A percentile compares a stretch with the other conserved stretches of the same genome.
Evolutionary conservation across 2,797 vertebrate genomes (phyloP).

Genomic region (Tadarida brasiliensis): DNA sequence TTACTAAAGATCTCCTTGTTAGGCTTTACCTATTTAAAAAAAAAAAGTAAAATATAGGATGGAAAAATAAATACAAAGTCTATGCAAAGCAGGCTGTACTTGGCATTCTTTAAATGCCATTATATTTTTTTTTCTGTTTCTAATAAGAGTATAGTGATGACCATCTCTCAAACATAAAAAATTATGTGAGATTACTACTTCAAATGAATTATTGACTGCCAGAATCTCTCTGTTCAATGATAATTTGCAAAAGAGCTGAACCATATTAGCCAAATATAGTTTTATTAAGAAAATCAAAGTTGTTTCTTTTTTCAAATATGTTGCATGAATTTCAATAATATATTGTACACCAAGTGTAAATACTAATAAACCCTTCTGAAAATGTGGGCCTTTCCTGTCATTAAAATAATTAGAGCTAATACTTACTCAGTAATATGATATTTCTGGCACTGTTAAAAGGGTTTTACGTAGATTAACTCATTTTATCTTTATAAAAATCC

Average conservation of each 20-base stretch:
- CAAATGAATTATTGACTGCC: neutral
- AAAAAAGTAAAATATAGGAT: neutral
- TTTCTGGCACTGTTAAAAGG: neutral
- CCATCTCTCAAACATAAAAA: neutral
- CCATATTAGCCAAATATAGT: neutral
- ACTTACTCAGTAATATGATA: neutral
- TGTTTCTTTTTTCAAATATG: neutral
- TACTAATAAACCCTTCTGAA: neutral
- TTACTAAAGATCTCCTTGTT: neutral
- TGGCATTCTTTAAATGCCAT: neutral
- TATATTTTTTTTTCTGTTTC: neutral
- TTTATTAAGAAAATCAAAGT: neutral
- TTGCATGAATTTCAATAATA: neutral
- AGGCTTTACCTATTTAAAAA: neutral
- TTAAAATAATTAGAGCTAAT: neutral
- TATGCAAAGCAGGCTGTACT: constrained; percentile 38
- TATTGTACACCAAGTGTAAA: neutral
- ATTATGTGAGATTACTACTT: neutral
- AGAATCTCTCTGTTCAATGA: neutral
- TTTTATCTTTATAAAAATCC: neutral
- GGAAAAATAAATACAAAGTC: constrained; percentile 6
- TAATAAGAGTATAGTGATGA: neutral
- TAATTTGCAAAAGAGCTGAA: neutral
- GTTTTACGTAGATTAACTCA: neutral
- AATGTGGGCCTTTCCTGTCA: neutral